Evolutionary conservation across 64 coral and sea anemone species (phyloP).

Genomic region (Exaiptasia diaphana): DNA sequence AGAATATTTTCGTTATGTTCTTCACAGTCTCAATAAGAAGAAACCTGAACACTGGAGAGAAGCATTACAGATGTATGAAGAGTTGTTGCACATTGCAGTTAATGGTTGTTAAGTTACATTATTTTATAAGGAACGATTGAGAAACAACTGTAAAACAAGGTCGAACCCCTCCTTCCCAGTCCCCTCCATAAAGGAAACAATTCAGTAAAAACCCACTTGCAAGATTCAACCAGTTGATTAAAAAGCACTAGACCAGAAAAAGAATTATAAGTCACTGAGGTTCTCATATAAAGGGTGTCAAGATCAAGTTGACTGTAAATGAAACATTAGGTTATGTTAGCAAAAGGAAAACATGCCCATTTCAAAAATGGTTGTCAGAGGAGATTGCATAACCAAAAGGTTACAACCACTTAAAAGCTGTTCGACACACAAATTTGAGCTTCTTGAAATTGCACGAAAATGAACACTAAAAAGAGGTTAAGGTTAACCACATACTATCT

Average conservation of each 20-base stretch:
- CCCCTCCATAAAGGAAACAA: not conserved
- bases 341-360: not conserved
- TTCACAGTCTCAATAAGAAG: not conserved
- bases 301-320: not conserved
- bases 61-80: constrained; percentile 5
- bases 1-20: constrained; percentile 14
- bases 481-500: not conserved
- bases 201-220: not conserved
- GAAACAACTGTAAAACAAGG: not conserved
- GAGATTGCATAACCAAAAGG: not conserved
- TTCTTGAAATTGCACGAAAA: not conserved
- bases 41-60: constrained; percentile 18
- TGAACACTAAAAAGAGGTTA: not conserved
- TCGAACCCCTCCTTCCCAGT: not conserved
- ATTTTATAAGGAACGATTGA: not conserved
- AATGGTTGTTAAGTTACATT: not conserved
- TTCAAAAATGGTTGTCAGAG: not conserved
- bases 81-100: not conserved
- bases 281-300: not conserved
- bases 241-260: not conserved
- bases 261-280: not conserved
- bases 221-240: not conserved
- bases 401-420: not conserved
- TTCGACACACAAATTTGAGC: not conserved
- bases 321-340: not conserved